These are phyloP conservation scores for Butorides virescens DNA, from an alignment of 2,113 vertebrate species.

Conservation along the genomic window DNA sequence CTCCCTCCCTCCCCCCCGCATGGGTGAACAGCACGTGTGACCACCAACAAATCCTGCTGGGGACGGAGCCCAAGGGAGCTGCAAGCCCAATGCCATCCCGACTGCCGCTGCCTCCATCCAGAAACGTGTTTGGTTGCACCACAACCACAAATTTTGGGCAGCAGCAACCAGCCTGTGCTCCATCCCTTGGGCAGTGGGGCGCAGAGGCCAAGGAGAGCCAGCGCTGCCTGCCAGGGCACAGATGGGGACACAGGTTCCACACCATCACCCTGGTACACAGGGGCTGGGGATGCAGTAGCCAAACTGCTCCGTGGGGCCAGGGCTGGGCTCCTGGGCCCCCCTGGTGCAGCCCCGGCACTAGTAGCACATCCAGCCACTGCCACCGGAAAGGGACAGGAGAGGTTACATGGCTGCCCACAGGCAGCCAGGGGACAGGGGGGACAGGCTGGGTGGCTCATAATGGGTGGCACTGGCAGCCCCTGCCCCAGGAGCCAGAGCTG, in stretches of 20 bases:
- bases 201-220: not conserved
- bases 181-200: accelerated
- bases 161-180: not conserved
- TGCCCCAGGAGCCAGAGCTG: not conserved
- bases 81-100: accelerated
- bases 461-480: not conserved
- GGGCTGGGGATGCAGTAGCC: too few species aligned
- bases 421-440: not conserved
- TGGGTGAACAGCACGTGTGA: not conserved
- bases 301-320: not conserved
- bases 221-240: not conserved
- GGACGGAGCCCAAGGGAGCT: not conserved
- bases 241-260: not conserved
- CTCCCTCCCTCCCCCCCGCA: too few species aligned
- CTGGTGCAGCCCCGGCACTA: not conserved
- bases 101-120: accelerated
- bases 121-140: too few species aligned
- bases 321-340: not conserved
- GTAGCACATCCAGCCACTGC: not conserved
- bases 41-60: not conserved
- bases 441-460: not conserved
- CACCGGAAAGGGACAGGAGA: accelerated
- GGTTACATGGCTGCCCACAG: not conserved
- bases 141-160: not conserved
- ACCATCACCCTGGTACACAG: accelerated